phyloP scores from a whole-genome alignment of 1,140 invertebrate species.

The Paracyclopina nana region DNA sequence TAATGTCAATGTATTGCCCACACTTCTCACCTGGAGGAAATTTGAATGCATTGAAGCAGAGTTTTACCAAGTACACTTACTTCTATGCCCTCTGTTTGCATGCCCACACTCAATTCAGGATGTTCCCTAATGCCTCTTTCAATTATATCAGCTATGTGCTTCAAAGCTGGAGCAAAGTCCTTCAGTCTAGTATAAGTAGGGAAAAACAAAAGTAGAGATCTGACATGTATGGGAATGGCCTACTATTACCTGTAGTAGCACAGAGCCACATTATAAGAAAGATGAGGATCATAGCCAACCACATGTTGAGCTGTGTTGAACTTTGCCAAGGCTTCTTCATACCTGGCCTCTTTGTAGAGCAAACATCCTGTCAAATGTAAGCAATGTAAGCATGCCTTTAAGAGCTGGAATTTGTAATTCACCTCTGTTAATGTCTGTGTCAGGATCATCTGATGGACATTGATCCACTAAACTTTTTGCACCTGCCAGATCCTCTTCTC shows the following conservation, averaged over 20 bases:
- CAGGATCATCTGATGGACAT: constrained; percentile 63
- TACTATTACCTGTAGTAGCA: constrained; percentile 66
- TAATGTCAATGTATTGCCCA: constrained; percentile 86
- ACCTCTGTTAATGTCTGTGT: constrained; percentile 70
- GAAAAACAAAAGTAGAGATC: background rate
- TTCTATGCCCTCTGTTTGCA: constrained; percentile 93
- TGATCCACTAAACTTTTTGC: constrained; percentile 83
- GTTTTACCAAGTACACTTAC: background rate
- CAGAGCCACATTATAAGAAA: constrained; percentile 87
- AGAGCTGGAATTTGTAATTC: background rate
- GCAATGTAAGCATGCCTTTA: constrained; percentile 2
- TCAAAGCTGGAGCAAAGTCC: constrained; percentile 73
- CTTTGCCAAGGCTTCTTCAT: constrained; percentile 76
- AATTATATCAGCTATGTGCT: constrained; percentile 80
- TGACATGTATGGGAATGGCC: background rate
- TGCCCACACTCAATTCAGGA: constrained; percentile 89
- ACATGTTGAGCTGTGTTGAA: constrained; percentile 73
- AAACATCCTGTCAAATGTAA: constrained; percentile 14
- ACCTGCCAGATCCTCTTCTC: constrained; percentile 75
- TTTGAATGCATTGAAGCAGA: background rate
- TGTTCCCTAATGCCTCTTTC: constrained; percentile 88
- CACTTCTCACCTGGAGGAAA: constrained; percentile 46
- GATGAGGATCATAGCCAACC: constrained; percentile 65
- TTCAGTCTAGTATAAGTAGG: constrained; percentile 24
- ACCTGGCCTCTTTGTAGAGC: constrained; percentile 47